A percentile compares a stretch with the other conserved stretches of the same genome.
Conservation (phyloP, 2,888 invertebrate genomes). For the Aplocera efformata region DNA sequence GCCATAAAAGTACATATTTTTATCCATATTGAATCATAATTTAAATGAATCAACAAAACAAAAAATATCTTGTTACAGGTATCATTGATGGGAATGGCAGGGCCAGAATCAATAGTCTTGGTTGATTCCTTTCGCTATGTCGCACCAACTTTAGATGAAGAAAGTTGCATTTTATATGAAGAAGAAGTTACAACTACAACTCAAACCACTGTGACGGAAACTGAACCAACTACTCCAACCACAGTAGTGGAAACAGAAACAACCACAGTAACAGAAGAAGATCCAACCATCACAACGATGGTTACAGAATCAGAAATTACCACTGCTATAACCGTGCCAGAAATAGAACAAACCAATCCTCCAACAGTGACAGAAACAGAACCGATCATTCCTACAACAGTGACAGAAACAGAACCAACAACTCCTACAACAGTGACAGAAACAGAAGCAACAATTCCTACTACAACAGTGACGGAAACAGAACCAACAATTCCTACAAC, state of each 20-base stretch:
- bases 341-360: neutral
- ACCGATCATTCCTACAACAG: constrained; percentile 6
- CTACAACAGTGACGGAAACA: neutral
- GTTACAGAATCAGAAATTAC: no score
- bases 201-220: constrained; percentile 1
- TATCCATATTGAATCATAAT: no score
- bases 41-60: neutral
- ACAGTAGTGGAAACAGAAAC: constrained; percentile 7
- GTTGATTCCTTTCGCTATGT: constrained; percentile 55
- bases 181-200: constrained; percentile 16
- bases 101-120: constrained; percentile 33
- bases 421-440: neutral
- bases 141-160: constrained; percentile 32
- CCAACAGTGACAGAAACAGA: constrained; percentile 10
- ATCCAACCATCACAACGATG: constrained; percentile 5
- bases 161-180: constrained; percentile 42
- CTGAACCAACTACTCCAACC: constrained; percentile 5
- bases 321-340: no score
- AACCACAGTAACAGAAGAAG: constrained; percentile 14
- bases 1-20: no score
- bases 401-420: constrained; percentile 1
- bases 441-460: neutral
- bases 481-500: neutral
- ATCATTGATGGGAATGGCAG: constrained; percentile 40
- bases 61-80: constrained; percentile 38